Base-by-base conservation (phyloP, 1,140 invertebrate genomes). In the Lethrus apterus region DNA sequence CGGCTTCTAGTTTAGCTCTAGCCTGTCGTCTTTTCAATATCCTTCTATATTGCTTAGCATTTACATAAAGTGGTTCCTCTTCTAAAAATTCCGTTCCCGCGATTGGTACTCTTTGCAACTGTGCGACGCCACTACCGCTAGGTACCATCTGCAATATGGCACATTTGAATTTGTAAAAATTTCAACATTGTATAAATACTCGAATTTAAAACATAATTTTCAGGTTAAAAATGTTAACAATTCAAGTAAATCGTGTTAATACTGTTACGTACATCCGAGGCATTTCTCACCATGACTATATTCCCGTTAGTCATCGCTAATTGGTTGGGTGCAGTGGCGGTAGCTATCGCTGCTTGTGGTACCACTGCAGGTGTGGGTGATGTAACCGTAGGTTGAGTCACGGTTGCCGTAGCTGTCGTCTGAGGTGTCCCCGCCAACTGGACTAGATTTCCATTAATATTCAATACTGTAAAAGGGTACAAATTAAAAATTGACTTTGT, bases 41-140 rank as follows among this genome's bases (percentile, higher is more conserved):
- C 46, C 91, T 75, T 60, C 91, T 87, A 67, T 96, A 96, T 63
- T 99, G 96, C 64, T 95, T 94, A n/a, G 93, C 93, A 75, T 98
- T 99, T 0, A 99, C 96, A 70, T 98, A 99, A 4, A 98, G 67
- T 1, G 93, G 90, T 61, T 96, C 91, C 65, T 95, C 91, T 68
- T 93, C 88, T 10, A 91, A 73, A 44, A 90, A 72, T 66, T 88
- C 88, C 1, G 81, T 75, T 1, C 81, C 76, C 34, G 75, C 76
- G 44, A 78, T 70, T 46, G 76, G 82, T 43, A 85, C 75, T 57
- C 81, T 67, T 62, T 81, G 79, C 36, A 79, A 75, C 53, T 78
- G 77, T 38, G 69, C 65, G 23, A 67, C 58, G 36, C 52, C 51
- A 48, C 77, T 77, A 36, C 72, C 71, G 46, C 77, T 74, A 44